Evolutionary conservation across 2,888 invertebrate species (phyloP).

Genomic region (Psylliodes chrysocephalus): DNA sequence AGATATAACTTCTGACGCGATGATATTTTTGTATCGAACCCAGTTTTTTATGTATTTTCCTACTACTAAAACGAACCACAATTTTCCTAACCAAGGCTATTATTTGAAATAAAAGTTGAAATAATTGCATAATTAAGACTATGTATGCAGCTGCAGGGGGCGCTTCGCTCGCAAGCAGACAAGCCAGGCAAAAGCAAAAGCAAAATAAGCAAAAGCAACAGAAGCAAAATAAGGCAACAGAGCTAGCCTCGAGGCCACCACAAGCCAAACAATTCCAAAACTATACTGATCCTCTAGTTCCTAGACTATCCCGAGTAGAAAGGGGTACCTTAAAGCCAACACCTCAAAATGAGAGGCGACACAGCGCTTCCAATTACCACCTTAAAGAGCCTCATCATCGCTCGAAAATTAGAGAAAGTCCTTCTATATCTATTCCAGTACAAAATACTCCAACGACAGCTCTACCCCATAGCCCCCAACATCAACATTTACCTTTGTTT

Average conservation of each 20-base stretch:
- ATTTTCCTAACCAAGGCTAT: conserved; percentile 13
- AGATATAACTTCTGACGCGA: conserved; percentile 4
- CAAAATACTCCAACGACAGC: conserved; percentile 31
- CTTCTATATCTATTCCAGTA: conserved; percentile 66
- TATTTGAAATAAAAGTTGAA: conserved; percentile 16
- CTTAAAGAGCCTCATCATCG: conserved; percentile 55
- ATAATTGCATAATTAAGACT: conserved; percentile 49
- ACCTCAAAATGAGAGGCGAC: conserved; percentile 58
- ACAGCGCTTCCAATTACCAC: conserved; percentile 61
- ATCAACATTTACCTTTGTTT: conserved; percentile 53
- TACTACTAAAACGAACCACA: conserved; percentile 19
- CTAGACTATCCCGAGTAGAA: conserved; percentile 67
- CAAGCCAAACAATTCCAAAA: conserved; percentile 69
- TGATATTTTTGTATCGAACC: conserved; percentile 35
- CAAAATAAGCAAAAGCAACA: conserved; percentile 65
- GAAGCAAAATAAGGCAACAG: conserved; percentile 66
- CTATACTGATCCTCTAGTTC: conserved; percentile 66
- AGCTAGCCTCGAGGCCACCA: conserved; percentile 53
- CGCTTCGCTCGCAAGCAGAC: conserved; percentile 86
- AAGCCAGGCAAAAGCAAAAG: conserved; percentile 72
- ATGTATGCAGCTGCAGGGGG: conserved; percentile 94
- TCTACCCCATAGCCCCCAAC: conserved; percentile 51
- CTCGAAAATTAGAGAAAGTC: conserved; percentile 61
- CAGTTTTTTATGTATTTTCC: conserved; percentile 24
- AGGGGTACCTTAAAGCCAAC: conserved; percentile 60